Conservation (phyloP, 2,797 vertebrate genomes). For the Toxotes lorentzi region DNA sequence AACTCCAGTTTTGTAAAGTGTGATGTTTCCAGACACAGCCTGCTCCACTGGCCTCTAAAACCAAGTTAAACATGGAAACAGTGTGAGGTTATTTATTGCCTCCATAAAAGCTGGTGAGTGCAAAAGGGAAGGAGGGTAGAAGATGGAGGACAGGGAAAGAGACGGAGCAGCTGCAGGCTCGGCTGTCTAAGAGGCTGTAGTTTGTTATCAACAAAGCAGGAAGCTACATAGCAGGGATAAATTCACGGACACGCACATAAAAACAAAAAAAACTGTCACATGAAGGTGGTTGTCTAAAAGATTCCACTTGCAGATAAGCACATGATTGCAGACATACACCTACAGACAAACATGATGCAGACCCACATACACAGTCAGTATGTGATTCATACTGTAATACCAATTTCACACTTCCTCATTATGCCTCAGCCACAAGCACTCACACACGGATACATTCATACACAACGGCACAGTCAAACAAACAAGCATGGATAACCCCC, state of each 20-base stretch:
- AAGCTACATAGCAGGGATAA: conserved; percentile 38
- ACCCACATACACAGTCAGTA: conserved; percentile 3
- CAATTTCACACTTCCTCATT: conserved; percentile 46
- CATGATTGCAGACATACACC: conserved; percentile 32
- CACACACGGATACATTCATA: conserved; percentile 12
- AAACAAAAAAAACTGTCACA: conserved; percentile 12
- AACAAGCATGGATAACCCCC: conserved; percentile 7
- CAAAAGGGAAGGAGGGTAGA: conserved; percentile 52
- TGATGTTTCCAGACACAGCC: conserved; percentile 39
- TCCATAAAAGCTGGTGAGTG: conserved; percentile 76
- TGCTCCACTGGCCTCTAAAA: conserved; percentile 65
- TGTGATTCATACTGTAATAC: conserved; percentile 54
- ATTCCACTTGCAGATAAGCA: conserved; percentile 38
- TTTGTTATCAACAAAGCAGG: conserved; percentile 75
- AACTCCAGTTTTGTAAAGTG: conserved; percentile 57
- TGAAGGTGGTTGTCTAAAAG: conserved; percentile 24
- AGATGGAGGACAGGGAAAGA: conserved; percentile 69
- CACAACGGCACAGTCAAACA: not conserved
- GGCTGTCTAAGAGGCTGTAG: conserved; percentile 60
- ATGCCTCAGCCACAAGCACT: conserved; percentile 5
- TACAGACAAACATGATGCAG: conserved; percentile 15
- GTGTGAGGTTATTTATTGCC: conserved; percentile 73
- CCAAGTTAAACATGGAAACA: conserved; percentile 78
- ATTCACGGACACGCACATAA: conserved; percentile 19
- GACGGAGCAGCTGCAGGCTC: conserved; percentile 73